These are phyloP conservation scores for Ditylenchus dipsaci DNA, from an alignment of 1,140 invertebrate genomes.

Conservation along the genomic window DNA sequence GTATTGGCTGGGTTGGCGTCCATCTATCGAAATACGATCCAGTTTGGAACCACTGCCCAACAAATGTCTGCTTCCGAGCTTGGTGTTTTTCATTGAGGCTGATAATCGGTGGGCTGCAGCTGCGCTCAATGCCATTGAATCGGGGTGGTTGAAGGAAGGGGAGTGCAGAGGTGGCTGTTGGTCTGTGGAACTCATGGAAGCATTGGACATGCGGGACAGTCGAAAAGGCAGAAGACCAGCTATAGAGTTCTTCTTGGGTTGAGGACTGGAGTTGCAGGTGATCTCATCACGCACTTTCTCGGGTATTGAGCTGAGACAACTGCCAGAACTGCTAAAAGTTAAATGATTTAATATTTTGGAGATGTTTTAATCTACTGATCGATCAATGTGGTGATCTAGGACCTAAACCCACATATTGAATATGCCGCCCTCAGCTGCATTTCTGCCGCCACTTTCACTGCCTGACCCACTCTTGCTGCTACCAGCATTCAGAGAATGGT, in stretches of 20 bases:
- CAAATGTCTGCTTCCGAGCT: neutral
- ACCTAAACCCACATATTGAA: no score
- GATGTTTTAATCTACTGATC: no score
- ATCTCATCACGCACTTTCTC: conserved; percentile 1
- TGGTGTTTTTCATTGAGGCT: neutral
- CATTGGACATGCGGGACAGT: conserved; percentile 9
- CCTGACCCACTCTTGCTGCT: no score
- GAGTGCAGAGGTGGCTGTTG: neutral
- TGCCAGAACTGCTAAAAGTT: no score
- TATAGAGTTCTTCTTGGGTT: conserved; percentile 25
- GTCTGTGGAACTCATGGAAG: neutral
- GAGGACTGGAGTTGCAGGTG: neutral
- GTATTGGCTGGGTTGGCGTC: conserved; percentile 18
- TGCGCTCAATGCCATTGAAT: neutral
- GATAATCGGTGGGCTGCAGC: neutral
- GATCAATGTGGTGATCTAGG: no score
- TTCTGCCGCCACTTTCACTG: no score
- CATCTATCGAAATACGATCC: neutral
- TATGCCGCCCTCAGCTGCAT: no score
- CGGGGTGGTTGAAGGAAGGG: no score
- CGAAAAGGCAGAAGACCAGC: conserved; percentile 18
- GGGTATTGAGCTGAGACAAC: neutral
- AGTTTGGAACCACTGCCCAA: conserved; percentile 1
- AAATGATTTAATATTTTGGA: no score
- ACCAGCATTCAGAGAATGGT: neutral